phyloP scores from a whole-genome alignment of 2,888 invertebrate genomes.

The Harpagoxenus sublaevis region DNA sequence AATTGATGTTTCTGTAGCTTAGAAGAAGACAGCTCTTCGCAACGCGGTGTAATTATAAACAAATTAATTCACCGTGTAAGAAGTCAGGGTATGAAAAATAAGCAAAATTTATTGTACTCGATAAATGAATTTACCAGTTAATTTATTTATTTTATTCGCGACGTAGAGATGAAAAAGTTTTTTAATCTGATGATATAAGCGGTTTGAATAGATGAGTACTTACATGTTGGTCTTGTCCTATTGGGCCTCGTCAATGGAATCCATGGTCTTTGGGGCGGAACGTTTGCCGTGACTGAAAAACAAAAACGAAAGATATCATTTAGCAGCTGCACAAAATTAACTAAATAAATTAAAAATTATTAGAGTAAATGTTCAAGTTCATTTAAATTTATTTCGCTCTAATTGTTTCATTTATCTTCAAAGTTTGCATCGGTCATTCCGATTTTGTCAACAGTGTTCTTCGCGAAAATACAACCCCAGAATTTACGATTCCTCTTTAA shows the following conservation, averaged over 20 bases:
- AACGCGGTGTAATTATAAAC: constrained; percentile 6
- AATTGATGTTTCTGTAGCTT: constrained; percentile 23
- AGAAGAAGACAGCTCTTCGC: neutral
- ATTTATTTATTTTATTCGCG: constrained; percentile 6
- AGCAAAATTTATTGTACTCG: neutral
- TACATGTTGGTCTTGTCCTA: constrained; percentile 95
- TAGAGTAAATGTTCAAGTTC: neutral
- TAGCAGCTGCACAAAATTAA: neutral
- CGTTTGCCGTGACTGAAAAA: constrained; percentile 92
- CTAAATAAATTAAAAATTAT: neutral
- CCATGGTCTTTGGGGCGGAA: constrained; percentile 98
- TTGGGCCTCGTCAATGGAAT: constrained; percentile 96
- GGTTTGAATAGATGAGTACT: constrained; percentile 86
- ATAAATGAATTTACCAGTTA: neutral
- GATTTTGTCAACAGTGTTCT: neutral
- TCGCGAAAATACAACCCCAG: neutral
- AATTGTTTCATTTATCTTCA: neutral
- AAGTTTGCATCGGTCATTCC: neutral
- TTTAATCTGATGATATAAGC: neutral
- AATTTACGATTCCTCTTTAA: neutral
- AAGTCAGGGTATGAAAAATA: neutral
- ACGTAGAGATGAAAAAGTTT: neutral
- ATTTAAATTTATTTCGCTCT: neutral
- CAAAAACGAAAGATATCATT: neutral
- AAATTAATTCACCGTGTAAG: constrained; percentile 1